Conservation (phyloP, 2,797 vertebrate species). For the Sarcophilus harrisii region DNA sequence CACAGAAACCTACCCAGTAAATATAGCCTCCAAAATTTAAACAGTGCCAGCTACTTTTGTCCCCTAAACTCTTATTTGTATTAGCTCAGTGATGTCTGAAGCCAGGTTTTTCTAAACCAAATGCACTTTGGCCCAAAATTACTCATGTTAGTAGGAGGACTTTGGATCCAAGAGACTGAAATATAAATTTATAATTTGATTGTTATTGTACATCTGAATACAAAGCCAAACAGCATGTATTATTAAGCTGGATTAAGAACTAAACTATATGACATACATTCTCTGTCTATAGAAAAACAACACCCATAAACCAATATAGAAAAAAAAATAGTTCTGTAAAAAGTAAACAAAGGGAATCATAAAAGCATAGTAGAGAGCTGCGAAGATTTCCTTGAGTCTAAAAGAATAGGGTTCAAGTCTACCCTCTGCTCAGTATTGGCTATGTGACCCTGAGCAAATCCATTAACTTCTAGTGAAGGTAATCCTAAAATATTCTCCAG, state of each 20-base stretch:
- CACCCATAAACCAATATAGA: background rate
- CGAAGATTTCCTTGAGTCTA: background rate
- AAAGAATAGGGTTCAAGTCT: background rate
- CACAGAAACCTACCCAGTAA: background rate
- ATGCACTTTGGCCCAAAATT: background rate
- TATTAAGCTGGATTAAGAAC: constrained; percentile 15
- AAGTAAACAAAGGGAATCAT: background rate
- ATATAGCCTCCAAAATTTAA: constrained; percentile 6
- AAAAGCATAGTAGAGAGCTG: background rate
- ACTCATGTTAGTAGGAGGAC: background rate
- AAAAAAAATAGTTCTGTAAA: background rate
- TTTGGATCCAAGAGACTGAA: background rate
- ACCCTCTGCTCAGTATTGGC: background rate
- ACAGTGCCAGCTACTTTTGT: background rate
- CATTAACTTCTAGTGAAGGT: background rate
- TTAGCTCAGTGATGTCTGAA: background rate
- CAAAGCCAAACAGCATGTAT: background rate
- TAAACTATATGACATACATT: constrained; percentile 23
- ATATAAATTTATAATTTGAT: background rate
- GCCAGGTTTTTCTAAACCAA: background rate
- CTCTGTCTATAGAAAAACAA: background rate
- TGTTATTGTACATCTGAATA: background rate
- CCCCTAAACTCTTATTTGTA: background rate
- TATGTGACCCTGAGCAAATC: background rate
- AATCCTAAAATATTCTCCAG: constrained; percentile 27